Evolutionary conservation across 1,140 invertebrate species (phyloP).

Genomic region (Semibalanus balanoides): DNA sequence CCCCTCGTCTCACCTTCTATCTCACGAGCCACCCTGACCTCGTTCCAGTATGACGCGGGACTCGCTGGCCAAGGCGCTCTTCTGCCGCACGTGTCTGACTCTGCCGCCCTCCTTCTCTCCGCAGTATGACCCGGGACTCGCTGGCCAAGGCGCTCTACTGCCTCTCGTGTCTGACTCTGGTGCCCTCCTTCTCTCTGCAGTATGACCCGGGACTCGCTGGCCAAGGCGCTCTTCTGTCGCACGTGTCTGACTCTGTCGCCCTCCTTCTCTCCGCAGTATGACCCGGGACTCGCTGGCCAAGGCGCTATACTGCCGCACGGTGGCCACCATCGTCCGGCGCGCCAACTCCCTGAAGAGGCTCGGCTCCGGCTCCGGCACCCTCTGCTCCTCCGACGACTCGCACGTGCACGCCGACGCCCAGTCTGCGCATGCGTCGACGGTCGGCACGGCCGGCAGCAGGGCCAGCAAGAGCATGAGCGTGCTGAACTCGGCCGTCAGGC

Average conservation of each 20-base stretch:
- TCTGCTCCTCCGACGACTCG: not conserved
- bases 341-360: constrained; percentile 81
- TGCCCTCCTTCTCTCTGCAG: too few species aligned
- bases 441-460: constrained; percentile 69
- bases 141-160: too few species aligned
- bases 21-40: too few species aligned
- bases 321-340: constrained; percentile 81
- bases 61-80: too few species aligned
- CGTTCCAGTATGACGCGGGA: too few species aligned
- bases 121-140: too few species aligned
- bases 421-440: constrained; percentile 72
- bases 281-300: constrained; percentile 69
- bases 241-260: not conserved
- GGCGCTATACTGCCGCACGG: constrained; percentile 82
- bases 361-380: constrained; percentile 45
- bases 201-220: too few species aligned
- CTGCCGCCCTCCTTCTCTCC: too few species aligned
- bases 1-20: too few species aligned
- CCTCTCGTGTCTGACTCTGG: too few species aligned
- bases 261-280: not conserved
- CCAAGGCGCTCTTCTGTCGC: too few species aligned
- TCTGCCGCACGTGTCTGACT: too few species aligned
- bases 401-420: not conserved
- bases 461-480: constrained; percentile 65
- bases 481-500: constrained; percentile 75